A percentile compares a stretch with the other conserved stretches of the same genome.
phyloP scores from a whole-genome alignment of 2,888 invertebrate genomes.

The Anthrax anthrax region DNA sequence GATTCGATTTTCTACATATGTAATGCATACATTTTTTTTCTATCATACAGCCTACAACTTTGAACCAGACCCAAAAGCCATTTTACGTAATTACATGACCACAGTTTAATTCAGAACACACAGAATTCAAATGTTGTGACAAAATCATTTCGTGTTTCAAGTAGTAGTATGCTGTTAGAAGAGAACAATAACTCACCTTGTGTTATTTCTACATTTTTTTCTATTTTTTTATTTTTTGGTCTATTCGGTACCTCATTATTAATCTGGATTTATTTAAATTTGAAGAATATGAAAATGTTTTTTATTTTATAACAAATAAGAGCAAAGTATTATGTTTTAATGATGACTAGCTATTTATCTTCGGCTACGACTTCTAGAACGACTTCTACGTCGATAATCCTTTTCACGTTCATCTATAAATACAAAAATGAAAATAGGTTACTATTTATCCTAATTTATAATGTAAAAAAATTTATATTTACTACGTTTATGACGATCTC shows the following conservation, averaged over 20 bases:
- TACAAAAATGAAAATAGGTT: neutral
- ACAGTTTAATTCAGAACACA: no score
- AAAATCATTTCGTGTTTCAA: neutral
- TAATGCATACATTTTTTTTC: no score
- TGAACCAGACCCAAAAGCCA: no score
- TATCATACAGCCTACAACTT: no score
- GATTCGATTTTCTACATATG: no score
- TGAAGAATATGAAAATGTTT: no score
- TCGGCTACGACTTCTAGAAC: constrained; percentile 30
- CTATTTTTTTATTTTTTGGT: constrained; percentile 11
- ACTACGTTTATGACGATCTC: constrained; percentile 1
- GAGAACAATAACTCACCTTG: constrained; percentile 11
- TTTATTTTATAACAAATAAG: neutral
- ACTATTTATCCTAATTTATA: neutral
- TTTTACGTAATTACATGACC: no score
- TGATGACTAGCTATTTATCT: constrained; percentile 18
- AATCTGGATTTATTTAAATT: neutral
- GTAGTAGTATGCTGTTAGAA: neutral
- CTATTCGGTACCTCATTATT: constrained; percentile 12
- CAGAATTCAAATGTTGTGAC: neutral
- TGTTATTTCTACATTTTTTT: constrained; percentile 11
- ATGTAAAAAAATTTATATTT: neutral
- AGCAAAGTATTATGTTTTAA: neutral
- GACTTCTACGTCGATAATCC: constrained; percentile 20
- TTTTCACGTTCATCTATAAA: constrained; percentile 7